Percentiles rank a stretch among this genome's conserved stretches.
Conservation (phyloP, 2,797 vertebrate species). For the Balearica regulorum region DNA sequence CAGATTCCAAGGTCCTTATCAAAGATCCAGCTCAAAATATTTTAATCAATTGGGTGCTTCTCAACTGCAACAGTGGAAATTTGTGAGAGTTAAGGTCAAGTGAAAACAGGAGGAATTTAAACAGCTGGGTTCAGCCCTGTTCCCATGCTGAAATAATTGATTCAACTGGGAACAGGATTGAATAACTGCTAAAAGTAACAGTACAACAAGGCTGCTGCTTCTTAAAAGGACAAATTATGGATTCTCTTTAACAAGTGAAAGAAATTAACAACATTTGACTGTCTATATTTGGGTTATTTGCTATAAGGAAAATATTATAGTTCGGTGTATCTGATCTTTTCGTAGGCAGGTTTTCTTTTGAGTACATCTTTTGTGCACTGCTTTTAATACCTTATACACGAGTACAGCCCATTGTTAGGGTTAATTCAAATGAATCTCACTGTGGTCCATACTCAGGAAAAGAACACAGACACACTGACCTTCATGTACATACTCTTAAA, state of each 20-base stretch:
- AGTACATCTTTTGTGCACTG: neutral
- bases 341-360: neutral
- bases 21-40: conserved; percentile 36
- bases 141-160: conserved; percentile 19
- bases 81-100: conserved; percentile 31
- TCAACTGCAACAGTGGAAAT: conserved; percentile 25
- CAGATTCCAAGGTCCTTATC: conserved; percentile 20
- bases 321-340: neutral
- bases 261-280: neutral
- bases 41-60: conserved; percentile 18
- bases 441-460: neutral
- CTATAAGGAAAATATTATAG: neutral
- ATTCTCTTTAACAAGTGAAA: neutral
- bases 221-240: neutral
- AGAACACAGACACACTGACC: neutral
- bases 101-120: conserved; percentile 40
- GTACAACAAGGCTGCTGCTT: neutral
- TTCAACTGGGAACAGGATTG: neutral
- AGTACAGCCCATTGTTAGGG: neutral
- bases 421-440: neutral
- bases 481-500: neutral
- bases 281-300: neutral
- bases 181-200: neutral
- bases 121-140: neutral
- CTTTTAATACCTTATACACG: neutral